A percentile compares a stretch with the other conserved stretches of the same genome.
phyloP scores from a whole-genome alignment of 2,888 invertebrate genomes.

The Nasonovia ribisnigri region DNA sequence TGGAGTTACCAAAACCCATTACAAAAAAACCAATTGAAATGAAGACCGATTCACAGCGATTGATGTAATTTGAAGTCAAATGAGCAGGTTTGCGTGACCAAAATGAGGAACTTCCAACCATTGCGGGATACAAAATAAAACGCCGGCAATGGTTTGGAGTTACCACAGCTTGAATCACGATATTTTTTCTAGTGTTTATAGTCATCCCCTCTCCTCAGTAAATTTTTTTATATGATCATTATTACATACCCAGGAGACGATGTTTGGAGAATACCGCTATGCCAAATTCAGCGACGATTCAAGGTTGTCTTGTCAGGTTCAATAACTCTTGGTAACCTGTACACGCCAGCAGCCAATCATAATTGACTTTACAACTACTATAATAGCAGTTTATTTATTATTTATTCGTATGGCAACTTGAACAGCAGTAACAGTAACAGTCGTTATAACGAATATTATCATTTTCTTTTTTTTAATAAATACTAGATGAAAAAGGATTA shows the following conservation, averaged over 20 bases:
- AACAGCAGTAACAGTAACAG: background rate
- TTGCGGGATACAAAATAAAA: conserved; percentile 62
- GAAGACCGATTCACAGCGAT: background rate
- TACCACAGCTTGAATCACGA: conserved; percentile 64
- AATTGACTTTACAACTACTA: conserved; percentile 42
- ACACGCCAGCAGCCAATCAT: conserved; percentile 55
- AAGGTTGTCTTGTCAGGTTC: conserved; percentile 64
- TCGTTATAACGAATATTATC: conserved; percentile 14
- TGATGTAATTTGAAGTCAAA: background rate
- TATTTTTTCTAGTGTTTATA: conserved; percentile 22
- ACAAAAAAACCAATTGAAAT: conserved; percentile 52
- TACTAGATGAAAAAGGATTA: background rate
- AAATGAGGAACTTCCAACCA: conserved; percentile 65
- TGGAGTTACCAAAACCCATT: conserved; percentile 67
- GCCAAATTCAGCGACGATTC: conserved; percentile 60
- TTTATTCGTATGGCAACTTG: too few species aligned
- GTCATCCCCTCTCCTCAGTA: background rate
- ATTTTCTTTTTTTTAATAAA: background rate
- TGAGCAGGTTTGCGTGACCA: conserved; percentile 53
- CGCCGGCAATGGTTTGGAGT: conserved; percentile 65
- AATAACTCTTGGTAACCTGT: conserved; percentile 64
- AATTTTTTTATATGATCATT: conserved; percentile 40
- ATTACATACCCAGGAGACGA: conserved; percentile 47
- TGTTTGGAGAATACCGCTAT: conserved; percentile 55
- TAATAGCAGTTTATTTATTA: background rate